Base-by-base conservation (phyloP, 1,140 invertebrate species). In the Grapholita molesta region DNA sequence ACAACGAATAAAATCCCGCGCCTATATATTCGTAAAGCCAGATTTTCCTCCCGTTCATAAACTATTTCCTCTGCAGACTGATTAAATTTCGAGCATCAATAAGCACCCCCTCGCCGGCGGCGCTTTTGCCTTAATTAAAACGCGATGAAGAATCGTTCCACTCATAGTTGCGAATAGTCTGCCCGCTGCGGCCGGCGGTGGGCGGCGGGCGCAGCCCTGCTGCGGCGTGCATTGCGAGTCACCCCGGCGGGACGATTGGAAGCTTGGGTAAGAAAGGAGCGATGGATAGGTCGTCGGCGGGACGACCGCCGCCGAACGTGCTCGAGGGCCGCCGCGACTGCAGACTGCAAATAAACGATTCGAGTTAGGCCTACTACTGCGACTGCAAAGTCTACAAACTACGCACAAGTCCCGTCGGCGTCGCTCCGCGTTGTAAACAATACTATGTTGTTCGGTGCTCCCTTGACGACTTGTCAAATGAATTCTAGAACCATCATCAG, bases 61-160 rank as follows among this genome's bases (percentile, higher is more conserved):
- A 48, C 42, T 48, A 48, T 48, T 48, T 48, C 42, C 42, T 48
- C 42, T 48, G 42, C 42, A 48, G 42, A 48, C 42, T 48, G 42
- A 48, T 48, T 48, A 48, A 48, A 48, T 48, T 48, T 48, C 18
- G 42, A 48, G 42, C 42, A 48, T 48, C 42, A 48, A 48, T 48
- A 48, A 48, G 42, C 42, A 48, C 42, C 42, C 42, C 42, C 38
- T 48, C 42, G 18, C 42, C 42, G 42, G 42, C 42, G 42, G 42
- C 18, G 42, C 42, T 48, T 48, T 48, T 48, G 42, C 42, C 42
- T 48, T 48, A 48, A 48, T 48, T 48, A 48, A 48, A 48, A 48
- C 18, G 42, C 42, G 15, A 48, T 48, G 42, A 48, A 48, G 42
- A 48, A 48, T 48, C 42, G 42, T 48, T 48, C 18, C 42, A 48